Base-by-base conservation (phyloP, 2,113 vertebrate species). In the Alligator mississippiensis region DNA sequence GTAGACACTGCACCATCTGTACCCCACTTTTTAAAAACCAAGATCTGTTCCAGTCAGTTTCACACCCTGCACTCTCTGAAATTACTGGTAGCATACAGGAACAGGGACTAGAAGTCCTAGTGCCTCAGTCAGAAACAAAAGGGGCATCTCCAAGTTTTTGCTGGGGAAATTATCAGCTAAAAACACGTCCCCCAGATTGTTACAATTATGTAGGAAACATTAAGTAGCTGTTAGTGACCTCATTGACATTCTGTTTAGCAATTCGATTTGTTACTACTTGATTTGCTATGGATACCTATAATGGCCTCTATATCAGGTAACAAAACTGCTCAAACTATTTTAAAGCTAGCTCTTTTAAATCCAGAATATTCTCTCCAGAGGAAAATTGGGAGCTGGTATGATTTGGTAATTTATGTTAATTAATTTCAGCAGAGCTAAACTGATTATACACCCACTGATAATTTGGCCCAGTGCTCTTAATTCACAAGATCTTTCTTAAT, bases 181-280 rank as follows among this genome's bases (percentile, higher is more conserved):
- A 98, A 98, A 93, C 97, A 97, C 1, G 98, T 17, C 97, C 97
- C 1, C 98, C 98, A 3, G 97, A 98, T 92, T 98, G 98, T 97
- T 97, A 98, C 92, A 97, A 63, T 47, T 47, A 47, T 47, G 47
- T 47, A 47, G 47, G 47, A 47, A 47, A 47, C 47, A 47, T 47
- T 9, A 47, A 47, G 47, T 47, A 47, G 47, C 47, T 9, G 47
- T 47, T 91, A 89, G 90, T 58, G 97, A 98, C 72, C 96, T 97
- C n/a, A 79, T 79, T 19, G 97, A 98, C 24, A 1, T 97, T 98
- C 55, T 98, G 98, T 90, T 98, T 98, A 80, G 97, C 97, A 4
- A 76, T 97, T 58, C 98, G 98, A 4, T 97, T 98, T 75, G n/a
- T 86, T 61, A 78, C 97, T 30, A 98, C 38, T 8, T 98, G 91